phyloP scores from a whole-genome alignment of 2,888 invertebrate genomes.

The Drymonia ruficornis region DNA sequence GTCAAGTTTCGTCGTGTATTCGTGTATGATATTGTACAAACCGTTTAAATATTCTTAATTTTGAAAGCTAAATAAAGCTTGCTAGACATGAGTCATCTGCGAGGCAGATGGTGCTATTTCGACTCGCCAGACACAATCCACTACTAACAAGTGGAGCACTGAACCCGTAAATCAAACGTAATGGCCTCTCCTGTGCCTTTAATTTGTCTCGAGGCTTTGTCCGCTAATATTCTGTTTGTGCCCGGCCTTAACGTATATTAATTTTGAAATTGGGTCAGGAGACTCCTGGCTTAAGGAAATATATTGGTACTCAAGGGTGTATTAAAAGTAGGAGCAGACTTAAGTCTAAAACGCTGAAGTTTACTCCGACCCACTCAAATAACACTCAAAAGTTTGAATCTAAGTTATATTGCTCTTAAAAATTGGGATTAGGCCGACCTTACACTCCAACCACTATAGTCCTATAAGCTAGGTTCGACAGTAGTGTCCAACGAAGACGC shows the following conservation, averaged over 20 bases:
- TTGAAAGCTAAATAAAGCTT: neutral
- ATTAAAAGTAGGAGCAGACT: neutral
- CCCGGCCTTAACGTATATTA: constrained; percentile 1
- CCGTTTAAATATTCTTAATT: too few species aligned
- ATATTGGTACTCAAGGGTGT: neutral
- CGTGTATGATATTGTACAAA: too few species aligned
- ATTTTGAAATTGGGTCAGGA: constrained; percentile 4
- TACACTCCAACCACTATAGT: too few species aligned
- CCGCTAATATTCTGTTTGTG: constrained; percentile 8
- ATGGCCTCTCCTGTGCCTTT: constrained; percentile 3
- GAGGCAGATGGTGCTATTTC: neutral
- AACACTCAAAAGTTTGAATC: too few species aligned
- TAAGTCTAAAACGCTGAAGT: too few species aligned
- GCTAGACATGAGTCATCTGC: neutral
- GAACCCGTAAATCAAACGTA: constrained; percentile 8
- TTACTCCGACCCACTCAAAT: too few species aligned
- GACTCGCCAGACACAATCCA: neutral
- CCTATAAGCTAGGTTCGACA: too few species aligned
- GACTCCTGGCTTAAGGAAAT: neutral
- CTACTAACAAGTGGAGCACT: constrained; percentile 1
- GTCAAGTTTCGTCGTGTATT: too few species aligned
- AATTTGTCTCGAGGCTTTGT: constrained; percentile 7
- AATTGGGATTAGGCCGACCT: too few species aligned
- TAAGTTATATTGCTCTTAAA: too few species aligned
- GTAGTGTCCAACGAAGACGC: too few species aligned